phyloP scores from a whole-genome alignment of 2,888 invertebrate species.

The Mycalesis mineus region DNA sequence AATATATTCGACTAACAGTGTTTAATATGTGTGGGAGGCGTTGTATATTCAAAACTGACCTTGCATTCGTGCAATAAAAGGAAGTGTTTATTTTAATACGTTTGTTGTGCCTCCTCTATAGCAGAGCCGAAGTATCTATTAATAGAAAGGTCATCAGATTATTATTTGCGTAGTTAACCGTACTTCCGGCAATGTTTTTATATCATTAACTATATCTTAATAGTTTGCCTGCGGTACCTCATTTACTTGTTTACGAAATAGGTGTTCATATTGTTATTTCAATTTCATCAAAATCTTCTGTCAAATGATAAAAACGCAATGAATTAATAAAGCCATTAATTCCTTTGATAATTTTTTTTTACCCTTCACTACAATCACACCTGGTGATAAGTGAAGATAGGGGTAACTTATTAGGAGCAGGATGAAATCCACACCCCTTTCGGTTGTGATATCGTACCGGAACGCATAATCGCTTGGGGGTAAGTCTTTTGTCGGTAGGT shows the following conservation, averaged over 20 bases:
- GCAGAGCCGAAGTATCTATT: slow-evolving; percentile 7
- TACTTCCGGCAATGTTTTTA: slow-evolving; percentile 24
- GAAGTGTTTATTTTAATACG: slow-evolving; percentile 26
- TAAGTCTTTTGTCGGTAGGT: too few relatives aligned
- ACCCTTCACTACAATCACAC: too few relatives aligned
- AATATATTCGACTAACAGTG: background rate
- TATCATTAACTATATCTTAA: background rate
- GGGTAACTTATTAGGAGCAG: too few relatives aligned
- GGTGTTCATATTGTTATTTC: too few relatives aligned
- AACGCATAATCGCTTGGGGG: too few relatives aligned
- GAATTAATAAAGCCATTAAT: too few relatives aligned
- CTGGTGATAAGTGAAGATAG: too few relatives aligned
- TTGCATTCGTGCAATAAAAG: slow-evolving; percentile 19
- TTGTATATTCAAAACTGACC: slow-evolving; percentile 15
- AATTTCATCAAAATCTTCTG: too few relatives aligned
- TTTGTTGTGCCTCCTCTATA: slow-evolving; percentile 15
- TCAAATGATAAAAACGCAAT: too few relatives aligned
- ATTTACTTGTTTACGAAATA: background rate
- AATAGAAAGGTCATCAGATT: slow-evolving; percentile 27
- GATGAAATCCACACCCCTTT: too few relatives aligned
- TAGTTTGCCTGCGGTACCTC: background rate
- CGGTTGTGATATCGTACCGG: too few relatives aligned
- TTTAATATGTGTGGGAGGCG: slow-evolving; percentile 6
- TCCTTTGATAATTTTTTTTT: too few relatives aligned
- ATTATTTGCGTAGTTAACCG: slow-evolving; percentile 5